phyloP scores from a whole-genome alignment of 2,888 invertebrate species.

The Pollenia griseotomentosa region DNA sequence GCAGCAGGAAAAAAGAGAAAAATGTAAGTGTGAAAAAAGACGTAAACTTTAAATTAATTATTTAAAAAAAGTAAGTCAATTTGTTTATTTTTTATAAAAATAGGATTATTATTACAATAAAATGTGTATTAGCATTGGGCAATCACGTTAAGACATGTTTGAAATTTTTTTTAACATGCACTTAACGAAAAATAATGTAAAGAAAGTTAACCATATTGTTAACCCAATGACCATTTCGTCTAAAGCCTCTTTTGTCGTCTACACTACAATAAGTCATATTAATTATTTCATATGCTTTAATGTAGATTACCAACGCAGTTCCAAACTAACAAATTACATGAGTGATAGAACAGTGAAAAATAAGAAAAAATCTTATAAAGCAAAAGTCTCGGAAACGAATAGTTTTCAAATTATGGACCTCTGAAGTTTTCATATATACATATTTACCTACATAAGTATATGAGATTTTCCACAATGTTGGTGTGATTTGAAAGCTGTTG shows the following conservation, averaged over 20 bases:
- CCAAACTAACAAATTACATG: too few species aligned
- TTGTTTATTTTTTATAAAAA: constrained; percentile 4
- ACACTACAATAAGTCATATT: too few species aligned
- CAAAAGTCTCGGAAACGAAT: too few species aligned
- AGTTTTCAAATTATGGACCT: too few species aligned
- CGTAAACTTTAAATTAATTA: constrained; percentile 23
- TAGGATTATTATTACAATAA: neutral
- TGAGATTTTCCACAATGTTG: too few species aligned
- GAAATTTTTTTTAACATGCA: constrained; percentile 53
- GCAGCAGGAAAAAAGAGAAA: neutral
- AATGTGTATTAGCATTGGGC: constrained; percentile 42
- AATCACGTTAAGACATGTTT: constrained; percentile 58
- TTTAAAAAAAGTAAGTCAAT: constrained; percentile 41
- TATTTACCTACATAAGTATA: too few species aligned
- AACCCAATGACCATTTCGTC: constrained; percentile 59
- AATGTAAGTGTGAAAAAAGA: neutral
- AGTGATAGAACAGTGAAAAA: too few species aligned
- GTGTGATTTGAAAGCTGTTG: too few species aligned
- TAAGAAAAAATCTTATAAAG: too few species aligned
- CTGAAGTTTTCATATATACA: too few species aligned
- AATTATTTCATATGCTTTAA: too few species aligned
- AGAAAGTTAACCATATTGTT: constrained; percentile 25
- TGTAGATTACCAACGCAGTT: too few species aligned
- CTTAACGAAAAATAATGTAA: constrained; percentile 27
- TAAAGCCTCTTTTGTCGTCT: neutral